phyloP scores from a whole-genome alignment of 1,140 invertebrate species.

The Leptopilina clavipes region DNA sequence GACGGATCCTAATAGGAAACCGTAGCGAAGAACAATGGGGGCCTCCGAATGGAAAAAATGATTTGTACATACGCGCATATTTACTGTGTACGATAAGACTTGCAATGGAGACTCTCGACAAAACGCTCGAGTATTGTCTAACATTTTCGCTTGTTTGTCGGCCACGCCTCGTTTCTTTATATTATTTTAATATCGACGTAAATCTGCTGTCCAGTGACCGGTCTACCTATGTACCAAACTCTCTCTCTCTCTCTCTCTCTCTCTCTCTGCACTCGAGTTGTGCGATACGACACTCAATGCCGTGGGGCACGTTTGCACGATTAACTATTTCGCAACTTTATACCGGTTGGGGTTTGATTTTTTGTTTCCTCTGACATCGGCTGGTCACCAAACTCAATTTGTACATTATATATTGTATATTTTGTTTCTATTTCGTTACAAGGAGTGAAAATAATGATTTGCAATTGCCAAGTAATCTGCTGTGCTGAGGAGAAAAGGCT shows the following conservation, averaged over 20 bases:
- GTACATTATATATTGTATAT: neutral
- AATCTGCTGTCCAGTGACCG: conserved; percentile 27
- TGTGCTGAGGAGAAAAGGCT: no score
- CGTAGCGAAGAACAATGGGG: conserved; percentile 31
- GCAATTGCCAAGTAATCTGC: no score
- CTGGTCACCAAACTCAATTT: neutral
- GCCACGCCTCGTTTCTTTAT: conserved; percentile 32
- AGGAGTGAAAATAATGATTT: no score
- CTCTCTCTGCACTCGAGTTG: neutral
- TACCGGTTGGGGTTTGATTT: conserved; percentile 2
- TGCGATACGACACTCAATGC: conserved; percentile 3
- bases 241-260: neutral
- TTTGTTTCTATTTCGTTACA: no score
- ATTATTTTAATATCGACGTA: conserved; percentile 35
- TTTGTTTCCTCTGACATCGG: neutral
- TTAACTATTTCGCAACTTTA: conserved; percentile 1
- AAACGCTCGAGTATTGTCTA: conserved; percentile 33
- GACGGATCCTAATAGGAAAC: conserved; percentile 29
- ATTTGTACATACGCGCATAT: conserved; percentile 34
- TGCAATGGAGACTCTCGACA: conserved; percentile 33
- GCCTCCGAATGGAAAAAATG: conserved; percentile 24
- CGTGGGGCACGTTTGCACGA: conserved; percentile 31
- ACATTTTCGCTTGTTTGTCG: conserved; percentile 31
- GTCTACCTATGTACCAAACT: neutral
- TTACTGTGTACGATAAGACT: conserved; percentile 32